These are phyloP conservation scores for Drymodes brunneopygia DNA, from an alignment of 2,113 vertebrate species.

Conservation along the genomic window DNA sequence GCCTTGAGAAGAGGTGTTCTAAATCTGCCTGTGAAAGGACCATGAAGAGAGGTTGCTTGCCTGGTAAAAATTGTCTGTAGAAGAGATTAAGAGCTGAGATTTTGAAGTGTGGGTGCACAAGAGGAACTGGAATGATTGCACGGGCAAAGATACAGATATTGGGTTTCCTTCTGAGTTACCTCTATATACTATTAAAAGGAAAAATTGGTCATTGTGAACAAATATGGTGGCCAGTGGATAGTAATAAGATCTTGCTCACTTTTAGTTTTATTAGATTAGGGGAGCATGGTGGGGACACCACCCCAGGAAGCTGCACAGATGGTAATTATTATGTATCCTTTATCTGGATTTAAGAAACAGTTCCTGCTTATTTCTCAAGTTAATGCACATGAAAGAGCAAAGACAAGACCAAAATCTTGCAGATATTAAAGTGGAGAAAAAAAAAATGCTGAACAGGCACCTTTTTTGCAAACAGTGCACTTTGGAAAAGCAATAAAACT, in stretches of 20 bases:
- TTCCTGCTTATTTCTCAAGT: background rate
- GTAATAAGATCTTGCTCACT: background rate
- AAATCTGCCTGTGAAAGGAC: background rate
- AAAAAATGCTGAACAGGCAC: background rate
- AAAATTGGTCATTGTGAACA: background rate
- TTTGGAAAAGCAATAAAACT: background rate
- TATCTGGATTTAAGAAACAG: background rate
- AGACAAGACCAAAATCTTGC: background rate
- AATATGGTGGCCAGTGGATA: background rate
- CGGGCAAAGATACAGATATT: background rate
- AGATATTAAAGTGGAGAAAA: background rate
- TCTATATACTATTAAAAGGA: background rate
- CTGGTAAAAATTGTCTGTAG: background rate
- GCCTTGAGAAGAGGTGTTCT: background rate
- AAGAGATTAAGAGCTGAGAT: background rate
- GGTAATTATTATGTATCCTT: background rate
- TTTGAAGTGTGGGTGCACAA: accelerated
- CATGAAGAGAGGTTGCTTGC: background rate
- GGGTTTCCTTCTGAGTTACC: background rate
- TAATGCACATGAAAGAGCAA: background rate
- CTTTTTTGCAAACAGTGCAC: background rate
- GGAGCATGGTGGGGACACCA: background rate
- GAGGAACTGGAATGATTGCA: background rate
- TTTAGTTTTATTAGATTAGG: background rate
- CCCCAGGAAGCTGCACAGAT: background rate